phyloP scores from a whole-genome alignment of 2,113 vertebrate species.

The Rutilus rutilus region DNA sequence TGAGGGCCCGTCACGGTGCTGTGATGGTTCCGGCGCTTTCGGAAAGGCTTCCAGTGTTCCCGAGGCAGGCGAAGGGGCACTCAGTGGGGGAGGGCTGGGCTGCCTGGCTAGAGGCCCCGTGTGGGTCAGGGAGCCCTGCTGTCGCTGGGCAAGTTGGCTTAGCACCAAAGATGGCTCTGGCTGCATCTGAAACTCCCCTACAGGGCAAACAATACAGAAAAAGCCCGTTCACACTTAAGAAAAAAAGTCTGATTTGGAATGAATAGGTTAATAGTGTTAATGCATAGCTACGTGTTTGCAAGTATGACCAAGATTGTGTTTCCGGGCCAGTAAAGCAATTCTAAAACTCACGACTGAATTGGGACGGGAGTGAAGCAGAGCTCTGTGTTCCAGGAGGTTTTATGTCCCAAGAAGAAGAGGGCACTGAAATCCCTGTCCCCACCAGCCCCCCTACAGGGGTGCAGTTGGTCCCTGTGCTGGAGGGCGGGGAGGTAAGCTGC shows the following conservation, averaged over 20 bases:
- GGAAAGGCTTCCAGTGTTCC: slow-evolving; percentile 66
- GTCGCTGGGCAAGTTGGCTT: slow-evolving; percentile 90
- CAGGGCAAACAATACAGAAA: neutral
- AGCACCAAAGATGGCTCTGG: slow-evolving; percentile 94
- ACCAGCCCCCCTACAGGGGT: slow-evolving; percentile 69
- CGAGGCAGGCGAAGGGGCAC: slow-evolving; percentile 60
- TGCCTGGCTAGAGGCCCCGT: slow-evolving; percentile 68
- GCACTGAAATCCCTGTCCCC: slow-evolving; percentile 65
- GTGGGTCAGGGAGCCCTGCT: slow-evolving; percentile 70
- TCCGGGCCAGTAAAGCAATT: neutral
- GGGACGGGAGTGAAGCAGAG: slow-evolving; percentile 79
- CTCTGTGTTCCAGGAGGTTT: slow-evolving; percentile 79
- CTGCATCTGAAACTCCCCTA: slow-evolving; percentile 92
- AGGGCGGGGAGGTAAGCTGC: slow-evolving; percentile 80
- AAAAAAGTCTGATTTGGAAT: neutral
- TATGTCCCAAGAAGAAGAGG: slow-evolving; percentile 87
- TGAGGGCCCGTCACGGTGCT: slow-evolving; percentile 69
- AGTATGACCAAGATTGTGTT: neutral
- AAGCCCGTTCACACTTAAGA: neutral
- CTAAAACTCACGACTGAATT: slow-evolving; percentile 87
- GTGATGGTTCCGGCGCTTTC: slow-evolving; percentile 60
- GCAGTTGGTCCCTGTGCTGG: slow-evolving; percentile 76
- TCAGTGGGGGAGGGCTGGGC: slow-evolving; percentile 66
- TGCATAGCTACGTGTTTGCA: neutral
- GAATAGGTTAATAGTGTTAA: neutral